Evolutionary conservation across 2,113 vertebrate genomes (phyloP).

Genomic region (Lampris incognitus): DNA sequence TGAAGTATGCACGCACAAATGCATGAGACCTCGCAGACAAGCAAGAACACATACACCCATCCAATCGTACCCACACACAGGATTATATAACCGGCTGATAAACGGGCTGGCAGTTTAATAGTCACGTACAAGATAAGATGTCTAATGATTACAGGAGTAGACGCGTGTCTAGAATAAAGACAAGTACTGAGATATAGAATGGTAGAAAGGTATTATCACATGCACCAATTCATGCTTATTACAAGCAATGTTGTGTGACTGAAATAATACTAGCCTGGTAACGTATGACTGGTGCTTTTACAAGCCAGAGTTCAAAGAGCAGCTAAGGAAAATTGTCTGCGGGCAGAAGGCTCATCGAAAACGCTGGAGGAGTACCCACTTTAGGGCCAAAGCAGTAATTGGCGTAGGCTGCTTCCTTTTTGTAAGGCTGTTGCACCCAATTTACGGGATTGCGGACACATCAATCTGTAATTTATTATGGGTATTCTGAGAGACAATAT

Average conservation of each 20-base stretch:
- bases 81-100: not conserved
- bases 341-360: too few species aligned
- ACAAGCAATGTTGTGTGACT: not conserved
- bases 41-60: too few species aligned
- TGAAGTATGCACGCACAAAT: not conserved
- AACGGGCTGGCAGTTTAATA: constrained; percentile 1
- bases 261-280: not conserved
- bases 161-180: not conserved
- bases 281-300: not conserved
- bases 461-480: too few species aligned
- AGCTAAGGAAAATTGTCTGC: too few species aligned
- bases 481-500: too few species aligned
- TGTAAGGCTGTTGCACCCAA: too few species aligned
- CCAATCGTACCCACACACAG: not conserved
- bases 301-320: not conserved
- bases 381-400: too few species aligned
- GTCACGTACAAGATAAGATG: not conserved
- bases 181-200: not conserved
- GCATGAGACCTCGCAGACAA: not conserved
- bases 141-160: not conserved
- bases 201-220: not conserved
- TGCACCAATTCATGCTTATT: not conserved
- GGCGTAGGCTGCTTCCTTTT: too few species aligned
- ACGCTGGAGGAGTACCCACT: too few species aligned
- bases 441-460: too few species aligned